Evolutionary conservation across 1,140 invertebrate species (phyloP), one percentile per base, ranked within the genome.

Genomic region (Scaptomyza graminum): DNA sequence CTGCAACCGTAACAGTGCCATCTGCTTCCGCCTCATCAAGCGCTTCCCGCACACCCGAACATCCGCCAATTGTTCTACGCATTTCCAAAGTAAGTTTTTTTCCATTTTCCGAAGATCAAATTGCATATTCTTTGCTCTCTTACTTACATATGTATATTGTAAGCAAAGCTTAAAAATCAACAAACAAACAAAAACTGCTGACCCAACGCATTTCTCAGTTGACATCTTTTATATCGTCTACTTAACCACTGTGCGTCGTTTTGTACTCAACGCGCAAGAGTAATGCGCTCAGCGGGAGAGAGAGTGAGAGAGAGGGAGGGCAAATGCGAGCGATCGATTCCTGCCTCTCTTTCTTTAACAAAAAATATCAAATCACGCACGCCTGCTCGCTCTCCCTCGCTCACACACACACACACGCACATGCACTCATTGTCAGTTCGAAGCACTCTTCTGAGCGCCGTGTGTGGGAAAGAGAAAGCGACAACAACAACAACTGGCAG

Each of bases 61-160:
- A 92, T 88, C 93, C 94, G 63, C 94, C 94, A 41, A 94, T 94
- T 74, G 93, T 94, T 47, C 79, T 94, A 7, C 92, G 94, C 80
- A 94, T 94, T 92, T 94, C 94, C 41, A 94, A 94, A 90, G 91
- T 92, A 74, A 84, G 69, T 18, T 31, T 31, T 22, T 22, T 2
- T 22, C 18, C 0, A 31, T 31, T 31, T n/a, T n/a, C n/a, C n/a
- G 28, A 31, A 31, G 0, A 31, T 31, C 28, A 6, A 31, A 31
- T 31, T 6, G 5, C 28, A 31, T 31, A 31, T 22, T 18, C 18
- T 22, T 22, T n/a, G n/a, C n/a, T n/a, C n/a, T n/a, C n/a, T n/a
- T n/a, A n/a, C n/a, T n/a, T n/a, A n/a, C n/a, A n/a, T n/a, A n/a
- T n/a, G n/a, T n/a, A n/a, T n/a, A n/a, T n/a, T n/a, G n/a, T n/a